Percentiles rank a stretch among this genome's conserved stretches.
phyloP scores from a whole-genome alignment of 2,797 vertebrate genomes.

The Octomys mimax region DNA sequence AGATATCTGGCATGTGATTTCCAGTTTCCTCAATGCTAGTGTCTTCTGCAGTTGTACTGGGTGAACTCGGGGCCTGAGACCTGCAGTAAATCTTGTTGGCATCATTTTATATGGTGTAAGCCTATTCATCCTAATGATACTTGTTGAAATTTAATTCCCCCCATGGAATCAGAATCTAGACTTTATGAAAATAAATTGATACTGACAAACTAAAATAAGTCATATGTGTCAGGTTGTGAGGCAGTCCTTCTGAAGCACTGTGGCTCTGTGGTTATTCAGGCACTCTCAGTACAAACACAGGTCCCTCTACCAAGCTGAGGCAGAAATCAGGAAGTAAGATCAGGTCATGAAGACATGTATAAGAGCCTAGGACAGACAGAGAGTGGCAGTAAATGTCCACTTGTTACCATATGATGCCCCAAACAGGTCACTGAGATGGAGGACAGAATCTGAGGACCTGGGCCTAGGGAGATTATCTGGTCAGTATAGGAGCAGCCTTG shows the following conservation, averaged over 20 bases:
- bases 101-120: slow-evolving; percentile 4
- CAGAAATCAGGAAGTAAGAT: neutral
- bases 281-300: neutral
- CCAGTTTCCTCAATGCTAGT: no score
- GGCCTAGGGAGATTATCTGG: neutral
- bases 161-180: neutral
- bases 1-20: no score
- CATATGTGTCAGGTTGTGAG: neutral
- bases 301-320: slow-evolving; percentile 17
- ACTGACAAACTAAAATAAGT: neutral
- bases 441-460: neutral
- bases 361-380: neutral
- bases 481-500: neutral
- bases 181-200: neutral
- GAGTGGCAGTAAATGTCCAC: neutral
- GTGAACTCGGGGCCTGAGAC: no score
- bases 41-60: no score
- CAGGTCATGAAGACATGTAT: neutral
- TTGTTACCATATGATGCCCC: neutral
- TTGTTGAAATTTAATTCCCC: neutral
- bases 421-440: neutral
- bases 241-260: neutral
- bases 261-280: neutral
- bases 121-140: neutral
- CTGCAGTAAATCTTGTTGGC: no score